These are phyloP conservation scores for Paracyclopina nana DNA, from an alignment of 1,140 invertebrate species.

Conservation along the genomic window DNA sequence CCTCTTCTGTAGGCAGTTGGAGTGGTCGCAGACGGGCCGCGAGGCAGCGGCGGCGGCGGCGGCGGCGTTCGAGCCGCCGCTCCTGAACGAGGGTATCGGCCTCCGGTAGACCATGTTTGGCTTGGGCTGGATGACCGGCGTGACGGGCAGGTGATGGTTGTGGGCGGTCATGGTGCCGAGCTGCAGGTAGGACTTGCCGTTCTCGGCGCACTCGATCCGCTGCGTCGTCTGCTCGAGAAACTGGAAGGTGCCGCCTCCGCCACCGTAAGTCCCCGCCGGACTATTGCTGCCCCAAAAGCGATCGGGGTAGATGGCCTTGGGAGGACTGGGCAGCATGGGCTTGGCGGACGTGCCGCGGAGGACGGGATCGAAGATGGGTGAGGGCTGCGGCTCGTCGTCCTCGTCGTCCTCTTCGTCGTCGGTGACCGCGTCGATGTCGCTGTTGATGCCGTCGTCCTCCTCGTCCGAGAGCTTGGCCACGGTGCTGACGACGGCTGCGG, in stretches of 20 bases:
- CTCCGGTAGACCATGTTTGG: constrained; percentile 6
- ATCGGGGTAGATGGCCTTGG: not conserved
- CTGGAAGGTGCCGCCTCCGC: not conserved
- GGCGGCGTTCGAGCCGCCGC: constrained; percentile 30
- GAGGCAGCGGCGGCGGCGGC: constrained; percentile 24
- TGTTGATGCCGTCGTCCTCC: not conserved
- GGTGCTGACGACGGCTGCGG: not conserved
- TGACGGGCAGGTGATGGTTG: constrained; percentile 12
- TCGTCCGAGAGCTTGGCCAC: not conserved
- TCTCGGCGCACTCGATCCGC: constrained; percentile 63
- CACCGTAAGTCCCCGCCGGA: not conserved
- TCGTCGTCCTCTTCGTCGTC: not conserved
- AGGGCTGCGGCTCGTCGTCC: not conserved
- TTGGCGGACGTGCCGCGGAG: not conserved
- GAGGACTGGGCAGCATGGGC: not conserved
- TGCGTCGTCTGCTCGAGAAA: constrained; percentile 30
- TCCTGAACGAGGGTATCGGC: constrained; percentile 22
- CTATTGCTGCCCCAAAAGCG: not conserved
- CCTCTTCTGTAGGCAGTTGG: constrained; percentile 20
- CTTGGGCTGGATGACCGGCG: constrained; percentile 14
- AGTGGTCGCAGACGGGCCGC: constrained; percentile 50
- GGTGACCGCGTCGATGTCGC: no score
- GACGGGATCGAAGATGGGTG: not conserved
- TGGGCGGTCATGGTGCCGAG: constrained; percentile 32
- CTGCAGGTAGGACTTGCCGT: constrained; percentile 71